Evolutionary conservation across 2,113 vertebrate genomes (phyloP).

Genomic region (Lepus timidus): DNA sequence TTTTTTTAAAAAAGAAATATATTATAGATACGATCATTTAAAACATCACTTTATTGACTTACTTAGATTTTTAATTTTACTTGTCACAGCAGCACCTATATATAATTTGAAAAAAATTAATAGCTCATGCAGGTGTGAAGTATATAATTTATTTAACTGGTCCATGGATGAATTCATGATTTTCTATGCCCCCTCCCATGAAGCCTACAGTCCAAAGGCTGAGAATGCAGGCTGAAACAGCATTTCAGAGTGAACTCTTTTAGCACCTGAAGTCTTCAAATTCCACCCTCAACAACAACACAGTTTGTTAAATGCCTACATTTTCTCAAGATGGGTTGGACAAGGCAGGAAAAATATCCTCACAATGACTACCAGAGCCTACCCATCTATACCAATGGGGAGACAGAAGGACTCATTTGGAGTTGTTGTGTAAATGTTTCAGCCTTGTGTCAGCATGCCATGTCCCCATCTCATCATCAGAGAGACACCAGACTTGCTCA

Average conservation of each 20-base stretch:
- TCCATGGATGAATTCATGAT: not conserved
- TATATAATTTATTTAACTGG: conserved; percentile 12
- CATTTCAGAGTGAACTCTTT: conserved; percentile 45
- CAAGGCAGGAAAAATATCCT: not conserved
- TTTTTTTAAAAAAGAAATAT: not conserved
- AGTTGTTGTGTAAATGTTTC: not conserved
- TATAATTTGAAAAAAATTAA: conserved; percentile 20
- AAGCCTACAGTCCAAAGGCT: not conserved
- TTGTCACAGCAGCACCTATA: not conserved
- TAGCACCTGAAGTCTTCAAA: not conserved
- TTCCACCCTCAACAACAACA: not conserved
- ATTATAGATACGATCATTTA: conserved; percentile 22
- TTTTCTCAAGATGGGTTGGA: not conserved
- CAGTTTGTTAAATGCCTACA: not conserved
- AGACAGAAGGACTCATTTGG: not conserved
- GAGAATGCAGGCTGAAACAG: conserved; percentile 6
- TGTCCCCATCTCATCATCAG: not conserved
- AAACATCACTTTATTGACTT: conserved; percentile 6
- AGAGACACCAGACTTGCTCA: not conserved
- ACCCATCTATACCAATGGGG: not conserved
- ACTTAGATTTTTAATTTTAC: conserved; percentile 34
- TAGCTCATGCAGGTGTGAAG: not conserved
- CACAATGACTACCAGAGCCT: not conserved
- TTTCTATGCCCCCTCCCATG: not conserved
- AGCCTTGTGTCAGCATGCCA: not conserved